Conservation (phyloP, 1,140 invertebrate genomes). For the Euglossa dilemma region DNA sequence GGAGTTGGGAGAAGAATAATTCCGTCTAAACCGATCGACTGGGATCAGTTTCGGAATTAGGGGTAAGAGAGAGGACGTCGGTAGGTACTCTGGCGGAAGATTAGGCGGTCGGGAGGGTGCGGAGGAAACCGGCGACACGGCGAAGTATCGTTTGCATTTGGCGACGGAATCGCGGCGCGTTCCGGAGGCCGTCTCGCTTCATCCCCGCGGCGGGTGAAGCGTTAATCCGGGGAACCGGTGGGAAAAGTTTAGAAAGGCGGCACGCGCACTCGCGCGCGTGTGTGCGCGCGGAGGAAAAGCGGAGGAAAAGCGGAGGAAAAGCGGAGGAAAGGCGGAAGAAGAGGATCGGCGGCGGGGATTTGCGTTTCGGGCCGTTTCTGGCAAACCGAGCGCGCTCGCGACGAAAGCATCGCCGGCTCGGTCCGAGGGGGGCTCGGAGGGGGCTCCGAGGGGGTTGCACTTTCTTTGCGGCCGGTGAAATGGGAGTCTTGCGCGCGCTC, state of each 20-base stretch:
- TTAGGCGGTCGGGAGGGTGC: too few relatives aligned
- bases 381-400: constrained; percentile 72
- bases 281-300: background rate
- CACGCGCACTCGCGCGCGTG: too few relatives aligned
- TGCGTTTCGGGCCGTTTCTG: constrained; percentile 61
- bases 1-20: too few relatives aligned
- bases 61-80: too few relatives aligned
- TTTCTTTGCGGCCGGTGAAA: constrained; percentile 70
- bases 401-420: constrained; percentile 67
- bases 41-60: too few relatives aligned
- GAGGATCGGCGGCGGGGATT: constrained; percentile 26
- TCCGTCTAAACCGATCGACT: too few relatives aligned
- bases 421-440: background rate
- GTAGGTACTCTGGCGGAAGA: too few relatives aligned
- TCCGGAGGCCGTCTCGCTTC: background rate
- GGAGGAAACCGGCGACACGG: too few relatives aligned
- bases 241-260: constrained; percentile 1
- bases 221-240: constrained; percentile 11
- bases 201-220: background rate
- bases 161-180: background rate
- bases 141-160: constrained; percentile 18
- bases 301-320: background rate
- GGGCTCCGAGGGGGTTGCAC: background rate
- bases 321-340: background rate
- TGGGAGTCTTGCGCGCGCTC: constrained; percentile 77